Conservation (phyloP, 2,797 vertebrate genomes). For the Xerus rutilus region DNA sequence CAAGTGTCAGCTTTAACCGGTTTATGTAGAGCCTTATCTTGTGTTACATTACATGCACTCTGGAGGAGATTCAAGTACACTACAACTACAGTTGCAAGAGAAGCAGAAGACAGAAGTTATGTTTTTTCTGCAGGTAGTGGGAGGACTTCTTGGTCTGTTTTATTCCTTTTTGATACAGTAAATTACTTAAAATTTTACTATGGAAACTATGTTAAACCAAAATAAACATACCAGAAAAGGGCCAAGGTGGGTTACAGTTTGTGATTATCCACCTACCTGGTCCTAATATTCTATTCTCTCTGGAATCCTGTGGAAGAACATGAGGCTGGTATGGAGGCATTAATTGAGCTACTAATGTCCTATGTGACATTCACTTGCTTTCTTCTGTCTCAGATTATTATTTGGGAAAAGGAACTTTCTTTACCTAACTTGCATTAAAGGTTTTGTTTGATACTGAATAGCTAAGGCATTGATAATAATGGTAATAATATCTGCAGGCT, state of each 20-base stretch:
- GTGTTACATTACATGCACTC: not conserved
- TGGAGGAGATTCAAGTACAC: not conserved
- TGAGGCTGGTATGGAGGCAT: not conserved
- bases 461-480: conserved; percentile 33
- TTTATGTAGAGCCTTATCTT: not conserved
- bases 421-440: conserved; percentile 22
- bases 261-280: not conserved
- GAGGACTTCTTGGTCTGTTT: not conserved
- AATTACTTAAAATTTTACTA: conserved; percentile 53
- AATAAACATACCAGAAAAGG: not conserved
- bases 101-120: not conserved
- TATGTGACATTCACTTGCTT: not conserved
- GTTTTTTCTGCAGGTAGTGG: not conserved
- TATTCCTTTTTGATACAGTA: conserved; percentile 44
- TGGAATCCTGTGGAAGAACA: not conserved
- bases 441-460: conserved; percentile 32
- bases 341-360: not conserved
- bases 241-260: not conserved
- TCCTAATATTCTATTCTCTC: conserved; percentile 23
- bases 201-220: not conserved
- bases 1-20: not conserved
- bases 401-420: conserved; percentile 23
- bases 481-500: not conserved
- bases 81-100: not conserved
- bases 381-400: not conserved